Percentiles rank a stretch among this genome's conserved stretches.
These are phyloP conservation scores for Dendroctonus ponderosae DNA, from an alignment of 1,140 invertebrate species.

Conservation along the genomic window DNA sequence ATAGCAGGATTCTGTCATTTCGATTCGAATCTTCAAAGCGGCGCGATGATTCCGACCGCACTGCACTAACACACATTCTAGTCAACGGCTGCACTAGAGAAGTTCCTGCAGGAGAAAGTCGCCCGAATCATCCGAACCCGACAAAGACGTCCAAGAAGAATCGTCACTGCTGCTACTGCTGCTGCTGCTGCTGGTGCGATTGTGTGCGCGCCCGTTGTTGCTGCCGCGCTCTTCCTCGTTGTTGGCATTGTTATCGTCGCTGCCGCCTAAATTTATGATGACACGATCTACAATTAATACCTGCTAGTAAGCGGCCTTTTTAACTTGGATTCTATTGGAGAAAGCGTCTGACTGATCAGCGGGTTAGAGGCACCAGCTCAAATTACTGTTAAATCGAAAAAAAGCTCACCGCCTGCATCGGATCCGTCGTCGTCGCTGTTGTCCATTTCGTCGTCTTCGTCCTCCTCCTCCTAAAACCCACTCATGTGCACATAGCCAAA, in stretches of 20 bases:
- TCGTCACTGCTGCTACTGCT: slow-evolving; percentile 42
- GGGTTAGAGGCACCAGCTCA: background rate
- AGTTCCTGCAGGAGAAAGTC: slow-evolving; percentile 7
- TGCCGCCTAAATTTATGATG: slow-evolving; percentile 32
- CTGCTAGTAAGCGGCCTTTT: slow-evolving; percentile 1
- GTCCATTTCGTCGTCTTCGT: slow-evolving; percentile 60
- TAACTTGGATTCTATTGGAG: slow-evolving; percentile 1
- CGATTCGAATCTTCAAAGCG: too few relatives aligned
- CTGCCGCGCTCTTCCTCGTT: slow-evolving; percentile 55
- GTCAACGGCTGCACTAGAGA: background rate
- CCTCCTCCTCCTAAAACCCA: slow-evolving; percentile 61
- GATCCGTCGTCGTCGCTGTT: slow-evolving; percentile 58
- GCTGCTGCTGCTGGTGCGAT: slow-evolving; percentile 41
- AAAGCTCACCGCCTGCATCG: slow-evolving; percentile 51
- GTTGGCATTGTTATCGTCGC: slow-evolving; percentile 52
- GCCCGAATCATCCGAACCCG: slow-evolving; percentile 27
- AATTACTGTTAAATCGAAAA: slow-evolving; percentile 10
- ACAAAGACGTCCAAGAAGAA: slow-evolving; percentile 30
- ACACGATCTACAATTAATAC: slow-evolving; percentile 31
- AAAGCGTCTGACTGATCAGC: background rate
- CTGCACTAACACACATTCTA: background rate
- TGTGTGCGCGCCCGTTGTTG: background rate
- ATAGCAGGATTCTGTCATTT: too few relatives aligned
- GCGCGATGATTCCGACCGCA: too few relatives aligned
- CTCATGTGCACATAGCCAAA: background rate